A percentile compares a stretch with the other conserved stretches of the same genome.
These are phyloP conservation scores for Petrophora chlorosata DNA, from an alignment of 2,888 invertebrate genomes.

Conservation along the genomic window DNA sequence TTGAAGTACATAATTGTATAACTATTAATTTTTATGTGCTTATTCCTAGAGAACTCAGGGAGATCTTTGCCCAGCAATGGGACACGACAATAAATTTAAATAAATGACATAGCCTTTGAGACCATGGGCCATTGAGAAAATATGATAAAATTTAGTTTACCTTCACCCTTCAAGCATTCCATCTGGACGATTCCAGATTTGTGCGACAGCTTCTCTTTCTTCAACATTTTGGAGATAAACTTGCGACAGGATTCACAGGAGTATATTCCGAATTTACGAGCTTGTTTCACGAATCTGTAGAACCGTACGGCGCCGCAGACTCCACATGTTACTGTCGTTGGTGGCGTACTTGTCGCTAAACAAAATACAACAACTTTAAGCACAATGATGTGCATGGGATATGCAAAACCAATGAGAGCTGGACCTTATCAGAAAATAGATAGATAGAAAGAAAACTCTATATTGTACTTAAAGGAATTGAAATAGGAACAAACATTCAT, in stretches of 20 bases:
- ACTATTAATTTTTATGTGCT: no score
- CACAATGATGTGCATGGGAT: no score
- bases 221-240: slow-evolving; percentile 92
- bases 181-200: slow-evolving; percentile 80
- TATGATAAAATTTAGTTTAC: slow-evolving; percentile 44
- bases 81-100: neutral
- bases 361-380: slow-evolving; percentile 26
- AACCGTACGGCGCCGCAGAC: slow-evolving; percentile 91
- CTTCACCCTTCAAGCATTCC: slow-evolving; percentile 88
- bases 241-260: slow-evolving; percentile 94
- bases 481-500: no score
- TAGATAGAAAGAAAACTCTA: no score
- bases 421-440: no score
- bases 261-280: slow-evolving; percentile 92
- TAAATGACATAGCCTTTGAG: neutral
- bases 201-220: slow-evolving; percentile 85
- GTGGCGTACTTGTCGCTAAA: slow-evolving; percentile 78
- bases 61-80: no score
- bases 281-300: slow-evolving; percentile 90
- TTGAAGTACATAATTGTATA: no score
- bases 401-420: no score
- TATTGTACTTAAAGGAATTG: no score
- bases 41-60: no score
- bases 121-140: neutral
- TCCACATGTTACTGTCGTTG: slow-evolving; percentile 89